Evolutionary conservation across 1,140 invertebrate species (phyloP).

Genomic region (Trialeurodes vaporariorum): DNA sequence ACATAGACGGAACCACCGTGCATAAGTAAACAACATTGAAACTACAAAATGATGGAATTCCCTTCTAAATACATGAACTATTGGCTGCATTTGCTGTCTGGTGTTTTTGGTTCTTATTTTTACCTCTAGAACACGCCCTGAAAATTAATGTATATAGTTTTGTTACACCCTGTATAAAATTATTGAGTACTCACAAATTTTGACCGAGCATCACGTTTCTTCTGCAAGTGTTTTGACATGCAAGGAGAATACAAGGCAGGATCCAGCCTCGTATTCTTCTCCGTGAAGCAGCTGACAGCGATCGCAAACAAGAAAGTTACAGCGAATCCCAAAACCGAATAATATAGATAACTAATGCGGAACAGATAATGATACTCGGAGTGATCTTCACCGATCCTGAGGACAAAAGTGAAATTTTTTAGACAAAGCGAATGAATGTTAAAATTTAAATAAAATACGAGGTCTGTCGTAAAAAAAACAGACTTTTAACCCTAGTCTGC

Average conservation of each 20-base stretch:
- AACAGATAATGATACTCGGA: constrained; percentile 52
- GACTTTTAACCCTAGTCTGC: too few relatives aligned
- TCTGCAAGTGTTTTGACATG: background rate
- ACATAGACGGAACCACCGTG: too few relatives aligned
- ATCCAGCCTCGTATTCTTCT: background rate
- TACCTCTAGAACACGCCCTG: too few relatives aligned
- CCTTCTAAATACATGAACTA: too few relatives aligned
- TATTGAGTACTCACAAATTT: background rate
- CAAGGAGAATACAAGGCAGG: background rate
- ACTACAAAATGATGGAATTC: too few relatives aligned
- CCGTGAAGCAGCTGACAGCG: constrained; percentile 37
- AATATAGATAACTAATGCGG: constrained; percentile 80
- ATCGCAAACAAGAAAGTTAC: constrained; percentile 52
- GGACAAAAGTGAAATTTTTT: background rate
- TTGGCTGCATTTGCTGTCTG: too few relatives aligned
- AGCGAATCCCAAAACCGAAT: constrained; percentile 53
- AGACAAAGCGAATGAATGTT: background rate
- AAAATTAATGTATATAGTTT: too few relatives aligned
- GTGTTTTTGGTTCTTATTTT: too few relatives aligned
- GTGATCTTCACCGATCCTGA: background rate
- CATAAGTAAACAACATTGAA: too few relatives aligned
- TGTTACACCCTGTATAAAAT: too few relatives aligned
- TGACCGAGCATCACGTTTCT: background rate
- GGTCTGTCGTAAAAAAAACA: too few relatives aligned
- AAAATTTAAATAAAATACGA: background rate